phyloP scores from a whole-genome alignment of 2,797 vertebrate species.

The Sardinella longiceps region DNA sequence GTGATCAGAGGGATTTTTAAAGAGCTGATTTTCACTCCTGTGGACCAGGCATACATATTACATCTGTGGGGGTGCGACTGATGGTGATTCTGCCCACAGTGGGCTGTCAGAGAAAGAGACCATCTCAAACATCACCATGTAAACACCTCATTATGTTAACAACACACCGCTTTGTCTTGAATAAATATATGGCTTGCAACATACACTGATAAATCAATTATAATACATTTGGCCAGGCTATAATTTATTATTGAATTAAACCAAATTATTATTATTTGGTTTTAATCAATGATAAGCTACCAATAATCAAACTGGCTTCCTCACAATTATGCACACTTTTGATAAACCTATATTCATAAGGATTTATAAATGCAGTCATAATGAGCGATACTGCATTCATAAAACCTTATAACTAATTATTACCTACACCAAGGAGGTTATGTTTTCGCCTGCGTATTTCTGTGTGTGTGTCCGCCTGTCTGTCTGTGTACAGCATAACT shows the following conservation, averaged over 20 bases:
- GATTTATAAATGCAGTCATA: no score
- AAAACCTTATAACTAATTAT: no score
- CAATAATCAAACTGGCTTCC: no score
- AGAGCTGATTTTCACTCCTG: slow-evolving; percentile 61
- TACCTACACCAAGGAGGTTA: no score
- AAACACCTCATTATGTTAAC: background rate
- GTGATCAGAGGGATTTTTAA: slow-evolving; percentile 54
- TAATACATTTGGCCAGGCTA: background rate
- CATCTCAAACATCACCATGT: background rate
- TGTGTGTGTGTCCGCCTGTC: no score
- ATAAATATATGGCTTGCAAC: background rate
- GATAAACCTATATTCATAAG: no score
- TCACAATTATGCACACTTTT: no score
- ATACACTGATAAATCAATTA: background rate
- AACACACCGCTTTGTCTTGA: background rate
- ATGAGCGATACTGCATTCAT: no score
- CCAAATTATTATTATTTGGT: background rate
- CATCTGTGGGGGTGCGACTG: slow-evolving; percentile 65
- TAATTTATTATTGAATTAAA: background rate
- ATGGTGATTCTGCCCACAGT: background rate
- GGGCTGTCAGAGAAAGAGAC: slow-evolving; percentile 5
- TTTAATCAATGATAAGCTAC: no score
- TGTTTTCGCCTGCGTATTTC: no score
- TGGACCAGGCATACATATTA: slow-evolving; percentile 68
- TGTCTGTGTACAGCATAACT: no score